Base-by-base conservation (phyloP, 2,888 invertebrate species). In the Sarcophaga variegata region DNA sequence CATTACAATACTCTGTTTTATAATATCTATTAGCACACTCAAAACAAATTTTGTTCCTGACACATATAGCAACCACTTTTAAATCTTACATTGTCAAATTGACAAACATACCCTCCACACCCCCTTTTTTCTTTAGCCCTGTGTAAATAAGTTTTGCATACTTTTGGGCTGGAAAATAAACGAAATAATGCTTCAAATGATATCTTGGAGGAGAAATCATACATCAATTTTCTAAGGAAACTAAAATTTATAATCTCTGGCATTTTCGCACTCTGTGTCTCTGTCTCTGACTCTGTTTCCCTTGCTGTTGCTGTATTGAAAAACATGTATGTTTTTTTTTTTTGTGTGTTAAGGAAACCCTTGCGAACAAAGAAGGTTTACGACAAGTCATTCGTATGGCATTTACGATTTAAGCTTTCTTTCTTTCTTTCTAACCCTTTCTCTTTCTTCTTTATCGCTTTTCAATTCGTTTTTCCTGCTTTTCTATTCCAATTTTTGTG, bases 361-460 rank as follows among this genome's bases (percentile, higher is more conserved):
- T 69, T 75, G 37, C 37, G 54, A 47, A 75, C 59, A 62, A 10
- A 25, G 47, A 71, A 54, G 60, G 67, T 59, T 54, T 54, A 54
- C 54, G 12, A 54, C 54, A 37, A 80, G 66, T 27, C 45, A 62
- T 17, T 54, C 54, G 12, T 20, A 85, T 64, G 49, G 71, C 74
- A 79, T 79, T 85, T 54, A 22, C 27, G 25, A 72, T 37, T 76
- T 80, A 83, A 86, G 83, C 86, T 86, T 80, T 76, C 66, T 72
- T 78, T 75, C 70, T 71, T 76, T 60, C 70, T 60, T 74, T 76
- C 54, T 54, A 49, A 11, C 47, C 5, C 22, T 69, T 11, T 72
- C 59, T 59, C 20, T 20, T 47, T 49, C 12, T 47, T 20, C 5
- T 54, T 54, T 54, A 17, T 54, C 2, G 17, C 12, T 54, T 54